These are phyloP conservation scores for Lottia gigantea DNA, from an alignment of 2,888 invertebrate genomes.

Conservation along the genomic window DNA sequence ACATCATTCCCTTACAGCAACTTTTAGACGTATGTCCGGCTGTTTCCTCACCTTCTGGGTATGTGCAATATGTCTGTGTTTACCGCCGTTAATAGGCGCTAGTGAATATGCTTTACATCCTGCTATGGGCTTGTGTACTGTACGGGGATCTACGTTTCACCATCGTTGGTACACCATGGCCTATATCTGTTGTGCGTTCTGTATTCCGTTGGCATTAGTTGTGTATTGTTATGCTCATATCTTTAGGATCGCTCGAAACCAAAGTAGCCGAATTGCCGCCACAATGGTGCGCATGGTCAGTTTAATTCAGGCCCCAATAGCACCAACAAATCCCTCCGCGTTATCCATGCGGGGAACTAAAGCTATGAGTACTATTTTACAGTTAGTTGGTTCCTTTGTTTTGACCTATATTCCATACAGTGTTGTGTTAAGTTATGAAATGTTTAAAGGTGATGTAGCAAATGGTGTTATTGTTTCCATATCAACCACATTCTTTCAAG, in stretches of 20 bases:
- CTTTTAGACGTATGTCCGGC: slow-evolving; percentile 47
- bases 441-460: slow-evolving; percentile 33
- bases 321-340: slow-evolving; percentile 39
- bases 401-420: slow-evolving; percentile 57
- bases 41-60: slow-evolving; percentile 52
- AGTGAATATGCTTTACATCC: slow-evolving; percentile 45
- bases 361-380: slow-evolving; percentile 60
- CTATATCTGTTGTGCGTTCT: slow-evolving; percentile 43
- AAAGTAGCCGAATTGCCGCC: slow-evolving; percentile 60
- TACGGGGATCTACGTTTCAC: slow-evolving; percentile 37
- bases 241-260: slow-evolving; percentile 56
- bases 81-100: slow-evolving; percentile 53
- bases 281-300: slow-evolving; percentile 63
- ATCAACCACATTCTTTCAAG: slow-evolving; percentile 51
- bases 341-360: slow-evolving; percentile 53
- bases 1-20: slow-evolving; percentile 55
- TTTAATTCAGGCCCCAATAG: slow-evolving; percentile 57
- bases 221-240: slow-evolving; percentile 60
- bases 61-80: slow-evolving; percentile 41
- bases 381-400: slow-evolving; percentile 56
- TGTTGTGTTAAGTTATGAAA: slow-evolving; percentile 43
- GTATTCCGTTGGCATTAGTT: slow-evolving; percentile 52
- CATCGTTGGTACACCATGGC: slow-evolving; percentile 48
- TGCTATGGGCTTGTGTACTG: slow-evolving; percentile 51
- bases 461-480: slow-evolving; percentile 43